These are phyloP conservation scores for Hippocampus abdominalis DNA, from an alignment of 2,113 vertebrate species.

Conservation along the genomic window DNA sequence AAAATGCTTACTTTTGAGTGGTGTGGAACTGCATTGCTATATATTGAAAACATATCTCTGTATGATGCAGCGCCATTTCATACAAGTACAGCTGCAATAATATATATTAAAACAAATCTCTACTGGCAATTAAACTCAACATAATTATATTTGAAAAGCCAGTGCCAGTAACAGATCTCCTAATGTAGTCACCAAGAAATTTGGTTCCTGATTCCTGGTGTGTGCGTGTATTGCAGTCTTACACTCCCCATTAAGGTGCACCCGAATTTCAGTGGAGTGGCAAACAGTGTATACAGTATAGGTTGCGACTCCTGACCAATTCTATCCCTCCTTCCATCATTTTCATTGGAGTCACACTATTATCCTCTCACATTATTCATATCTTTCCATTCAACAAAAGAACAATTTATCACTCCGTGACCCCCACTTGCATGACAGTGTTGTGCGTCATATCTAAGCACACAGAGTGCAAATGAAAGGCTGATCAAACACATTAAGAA, in stretches of 20 bases:
- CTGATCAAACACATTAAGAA: slow-evolving; percentile 20
- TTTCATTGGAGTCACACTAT: slow-evolving; percentile 26
- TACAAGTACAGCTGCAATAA: background rate
- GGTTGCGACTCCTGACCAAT: background rate
- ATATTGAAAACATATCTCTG: background rate
- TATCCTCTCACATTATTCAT: slow-evolving; percentile 24
- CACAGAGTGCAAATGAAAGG: background rate
- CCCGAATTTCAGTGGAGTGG: too few species aligned
- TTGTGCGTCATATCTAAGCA: slow-evolving; percentile 1
- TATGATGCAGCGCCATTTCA: background rate
- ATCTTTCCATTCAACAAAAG: background rate
- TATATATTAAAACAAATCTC: too few species aligned
- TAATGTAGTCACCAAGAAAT: too few species aligned
- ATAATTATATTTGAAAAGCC: too few species aligned
- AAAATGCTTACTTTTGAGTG: background rate
- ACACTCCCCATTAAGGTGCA: too few species aligned
- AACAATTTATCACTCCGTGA: background rate
- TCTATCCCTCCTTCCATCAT: slow-evolving; percentile 11
- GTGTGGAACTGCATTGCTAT: background rate
- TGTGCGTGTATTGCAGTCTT: too few species aligned
- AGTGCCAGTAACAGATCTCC: too few species aligned
- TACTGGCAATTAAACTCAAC: too few species aligned
- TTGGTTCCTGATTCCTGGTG: too few species aligned
- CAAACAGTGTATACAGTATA: too few species aligned
- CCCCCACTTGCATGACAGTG: slow-evolving; percentile 14